Evolutionary conservation across 2,888 invertebrate species (phyloP), one percentile per base, ranked within the genome.

Genomic region (Cylindroiulus punctatus): DNA sequence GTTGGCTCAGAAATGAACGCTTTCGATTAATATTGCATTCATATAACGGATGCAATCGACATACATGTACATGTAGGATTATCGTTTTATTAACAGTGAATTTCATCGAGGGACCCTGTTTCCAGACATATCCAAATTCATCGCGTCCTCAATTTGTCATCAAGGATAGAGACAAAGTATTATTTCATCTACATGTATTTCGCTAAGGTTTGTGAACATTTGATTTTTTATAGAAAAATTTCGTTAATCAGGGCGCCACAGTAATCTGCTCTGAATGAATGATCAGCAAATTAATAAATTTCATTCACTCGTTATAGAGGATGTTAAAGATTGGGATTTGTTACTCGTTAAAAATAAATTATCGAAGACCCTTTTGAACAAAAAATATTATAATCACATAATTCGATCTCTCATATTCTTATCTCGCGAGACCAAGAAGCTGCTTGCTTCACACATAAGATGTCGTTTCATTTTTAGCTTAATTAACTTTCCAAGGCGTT

Each of bases 401-500:
- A 26, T 76, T 76, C 30, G 10, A 76, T 76, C 76, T 30, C 65
- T 1, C n/a, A 19, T 44, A 36, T 36, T 7, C 19, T 52, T 52
- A 52, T 52, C 52, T 17, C 3, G 10, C 8, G 30, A 76, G 76
- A 30, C 30, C 76, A 76, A 30, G 30, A 76, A 30, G 22, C 76
- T 76, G 52, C 17, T 17, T n/a, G 22, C 65, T 76, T 76, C 76
- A 76, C 22, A n/a, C 22, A 22, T 76, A 76, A 30, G 76, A 76
- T 30, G 76, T 30, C 30, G 76, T 14, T 76, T 26, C 76, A 22
- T 26, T 30, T 76, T 76, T 76, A 14, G 26, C 76, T 30, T 76
- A 76, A 76, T 76, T 76, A 26, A 12, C 76, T 76, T 76, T 76
- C 76, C 76, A 30, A 76, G 76, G 76, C 26, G 76, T 26, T 76